These are phyloP conservation scores for Pachyuromys duprasi DNA, from an alignment of 2,797 vertebrate species.

Conservation along the genomic window DNA sequence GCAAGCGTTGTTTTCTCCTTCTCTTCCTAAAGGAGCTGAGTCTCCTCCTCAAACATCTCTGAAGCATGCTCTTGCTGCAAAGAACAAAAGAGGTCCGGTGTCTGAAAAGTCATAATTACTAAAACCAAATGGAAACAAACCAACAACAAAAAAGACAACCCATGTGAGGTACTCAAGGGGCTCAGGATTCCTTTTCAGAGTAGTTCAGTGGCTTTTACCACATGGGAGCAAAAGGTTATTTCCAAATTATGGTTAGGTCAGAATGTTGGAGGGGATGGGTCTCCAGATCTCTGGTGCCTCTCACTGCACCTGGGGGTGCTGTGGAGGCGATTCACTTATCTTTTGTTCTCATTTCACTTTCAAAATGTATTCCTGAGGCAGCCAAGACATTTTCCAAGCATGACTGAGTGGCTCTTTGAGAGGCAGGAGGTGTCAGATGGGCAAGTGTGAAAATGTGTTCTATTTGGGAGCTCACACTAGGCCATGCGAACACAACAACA, in stretches of 20 bases:
- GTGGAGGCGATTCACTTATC: constrained; percentile 76
- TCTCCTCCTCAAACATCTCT: background rate
- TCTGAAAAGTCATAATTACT: constrained; percentile 81
- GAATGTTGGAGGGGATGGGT: constrained; percentile 55
- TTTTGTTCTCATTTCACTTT: constrained; percentile 85
- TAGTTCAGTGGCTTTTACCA: constrained; percentile 69
- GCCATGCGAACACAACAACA: constrained; percentile 77
- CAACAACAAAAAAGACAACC: constrained; percentile 15
- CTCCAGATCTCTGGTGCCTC: constrained; percentile 75
- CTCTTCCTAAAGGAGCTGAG: background rate
- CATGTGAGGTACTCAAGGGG: constrained; percentile 38
- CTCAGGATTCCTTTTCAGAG: constrained; percentile 60
- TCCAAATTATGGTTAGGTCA: constrained; percentile 73
- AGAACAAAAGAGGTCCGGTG: constrained; percentile 82
- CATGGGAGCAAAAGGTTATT: background rate
- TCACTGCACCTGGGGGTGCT: constrained; percentile 70
- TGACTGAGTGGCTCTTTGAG: constrained; percentile 85
- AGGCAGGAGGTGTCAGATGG: constrained; percentile 88
- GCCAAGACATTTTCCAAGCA: constrained; percentile 78
- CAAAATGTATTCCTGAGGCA: constrained; percentile 83
- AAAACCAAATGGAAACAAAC: constrained; percentile 81
- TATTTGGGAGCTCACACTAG: constrained; percentile 86
- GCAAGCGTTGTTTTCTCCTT: accelerated
- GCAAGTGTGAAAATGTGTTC: constrained; percentile 87
- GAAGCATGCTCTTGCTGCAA: constrained; percentile 77